phyloP scores from a whole-genome alignment of 2,113 vertebrate species.

The Lagenorhynchus albirostris region DNA sequence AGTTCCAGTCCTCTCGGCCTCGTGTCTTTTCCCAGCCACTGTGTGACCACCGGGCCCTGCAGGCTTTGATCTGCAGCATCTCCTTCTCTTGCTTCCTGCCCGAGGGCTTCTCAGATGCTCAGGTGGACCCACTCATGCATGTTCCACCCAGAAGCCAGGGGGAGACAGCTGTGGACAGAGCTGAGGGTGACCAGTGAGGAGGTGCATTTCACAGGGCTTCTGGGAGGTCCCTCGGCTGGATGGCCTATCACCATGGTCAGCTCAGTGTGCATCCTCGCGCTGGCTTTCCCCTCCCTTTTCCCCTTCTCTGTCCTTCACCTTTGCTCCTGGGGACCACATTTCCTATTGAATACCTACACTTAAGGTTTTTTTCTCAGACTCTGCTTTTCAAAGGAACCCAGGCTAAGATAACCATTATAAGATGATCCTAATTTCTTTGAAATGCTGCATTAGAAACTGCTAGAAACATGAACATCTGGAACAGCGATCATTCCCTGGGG shows the following conservation, averaged over 20 bases:
- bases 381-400: neutral
- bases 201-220: neutral
- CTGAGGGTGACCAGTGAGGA: neutral
- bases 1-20: neutral
- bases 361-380: neutral
- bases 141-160: neutral
- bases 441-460: neutral
- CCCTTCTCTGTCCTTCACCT: neutral
- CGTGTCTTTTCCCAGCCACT: neutral
- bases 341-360: neutral
- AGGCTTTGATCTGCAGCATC: neutral
- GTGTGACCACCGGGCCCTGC: neutral
- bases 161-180: neutral
- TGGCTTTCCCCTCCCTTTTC: neutral
- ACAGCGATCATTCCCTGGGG: neutral
- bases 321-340: neutral
- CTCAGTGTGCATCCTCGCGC: neutral
- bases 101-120: neutral
- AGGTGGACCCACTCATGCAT: neutral
- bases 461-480: neutral
- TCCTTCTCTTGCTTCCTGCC: neutral
- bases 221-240: neutral
- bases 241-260: neutral
- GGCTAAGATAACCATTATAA: neutral
- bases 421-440: neutral